These are phyloP conservation scores for Chrysolina americana DNA, from an alignment of 2,888 invertebrate species.

Conservation along the genomic window DNA sequence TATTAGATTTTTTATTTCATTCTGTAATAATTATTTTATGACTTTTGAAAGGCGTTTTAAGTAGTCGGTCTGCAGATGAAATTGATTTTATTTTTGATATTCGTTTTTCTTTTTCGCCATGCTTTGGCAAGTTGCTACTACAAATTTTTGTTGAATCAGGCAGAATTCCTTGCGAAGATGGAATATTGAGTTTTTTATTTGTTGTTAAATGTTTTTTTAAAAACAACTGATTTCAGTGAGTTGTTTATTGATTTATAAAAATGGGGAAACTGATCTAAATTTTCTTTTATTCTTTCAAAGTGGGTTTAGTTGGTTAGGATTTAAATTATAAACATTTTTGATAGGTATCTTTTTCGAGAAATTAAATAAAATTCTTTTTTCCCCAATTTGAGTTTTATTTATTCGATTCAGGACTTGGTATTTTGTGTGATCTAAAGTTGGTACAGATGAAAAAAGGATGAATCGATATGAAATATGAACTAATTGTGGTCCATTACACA, in stretches of 20 bases:
- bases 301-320: slow-evolving; percentile 15
- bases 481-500: too few species aligned
- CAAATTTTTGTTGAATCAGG: slow-evolving; percentile 28
- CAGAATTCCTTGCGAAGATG: slow-evolving; percentile 17
- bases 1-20: slow-evolving; percentile 40
- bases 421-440: too few species aligned
- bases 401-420: not conserved
- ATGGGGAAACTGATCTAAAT: slow-evolving; percentile 36
- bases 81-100: slow-evolving; percentile 51
- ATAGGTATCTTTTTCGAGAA: slow-evolving; percentile 11
- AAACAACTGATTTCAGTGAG: slow-evolving; percentile 28
- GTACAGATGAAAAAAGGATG: too few species aligned
- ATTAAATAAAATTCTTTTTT: slow-evolving; percentile 43
- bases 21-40: slow-evolving; percentile 45
- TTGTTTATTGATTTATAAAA: slow-evolving; percentile 33
- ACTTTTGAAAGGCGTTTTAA: slow-evolving; percentile 56
- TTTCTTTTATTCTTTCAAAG: not conserved
- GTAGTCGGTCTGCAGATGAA: slow-evolving; percentile 52
- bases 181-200: slow-evolving; percentile 25
- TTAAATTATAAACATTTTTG: slow-evolving; percentile 7
- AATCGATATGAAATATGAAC: too few species aligned
- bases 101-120: slow-evolving; percentile 32
- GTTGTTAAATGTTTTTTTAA: slow-evolving; percentile 30
- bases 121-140: slow-evolving; percentile 31
- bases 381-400: slow-evolving; percentile 33